These are phyloP conservation scores for Tragelaphus strepsiceros DNA, from an alignment of 2,113 vertebrate species.

Conservation along the genomic window DNA sequence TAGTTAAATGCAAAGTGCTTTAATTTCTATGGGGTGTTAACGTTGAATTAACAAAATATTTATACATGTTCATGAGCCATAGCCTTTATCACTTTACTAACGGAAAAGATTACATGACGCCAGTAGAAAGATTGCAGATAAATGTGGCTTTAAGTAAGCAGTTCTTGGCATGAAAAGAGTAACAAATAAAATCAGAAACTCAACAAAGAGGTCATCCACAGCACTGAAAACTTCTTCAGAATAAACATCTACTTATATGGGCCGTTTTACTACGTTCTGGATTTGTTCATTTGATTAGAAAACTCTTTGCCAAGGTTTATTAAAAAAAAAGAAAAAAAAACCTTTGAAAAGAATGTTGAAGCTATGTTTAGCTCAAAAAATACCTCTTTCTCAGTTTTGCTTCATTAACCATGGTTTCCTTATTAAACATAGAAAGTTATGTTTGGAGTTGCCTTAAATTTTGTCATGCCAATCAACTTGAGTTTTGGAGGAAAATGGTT, in stretches of 20 bases:
- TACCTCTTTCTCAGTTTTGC: constrained; percentile 10
- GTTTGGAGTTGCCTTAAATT: constrained; percentile 24
- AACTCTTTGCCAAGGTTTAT: not conserved
- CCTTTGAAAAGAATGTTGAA: not conserved
- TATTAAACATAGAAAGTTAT: constrained; percentile 11
- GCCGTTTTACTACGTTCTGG: not conserved
- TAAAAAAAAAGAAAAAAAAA: not conserved
- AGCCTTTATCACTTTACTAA: constrained; percentile 42
- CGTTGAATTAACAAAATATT: constrained; percentile 4
- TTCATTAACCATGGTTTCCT: not conserved
- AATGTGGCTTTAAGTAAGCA: not conserved
- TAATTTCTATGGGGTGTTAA: not conserved
- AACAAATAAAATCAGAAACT: constrained; percentile 54
- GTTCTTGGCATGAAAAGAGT: constrained; percentile 35
- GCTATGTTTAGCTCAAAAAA: not conserved
- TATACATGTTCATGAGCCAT: constrained; percentile 8
- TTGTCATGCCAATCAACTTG: not conserved
- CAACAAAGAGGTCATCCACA: not conserved
- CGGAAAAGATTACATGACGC: not conserved
- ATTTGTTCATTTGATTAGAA: constrained; percentile 12
- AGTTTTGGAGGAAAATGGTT: not conserved
- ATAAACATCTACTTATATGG: not conserved
- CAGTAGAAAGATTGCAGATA: constrained; percentile 34
- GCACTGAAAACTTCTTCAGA: constrained; percentile 32
- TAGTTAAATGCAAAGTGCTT: constrained; percentile 8